These are phyloP conservation scores for Eubasilissa regina DNA, from an alignment of 1,140 invertebrate species.

Conservation along the genomic window DNA sequence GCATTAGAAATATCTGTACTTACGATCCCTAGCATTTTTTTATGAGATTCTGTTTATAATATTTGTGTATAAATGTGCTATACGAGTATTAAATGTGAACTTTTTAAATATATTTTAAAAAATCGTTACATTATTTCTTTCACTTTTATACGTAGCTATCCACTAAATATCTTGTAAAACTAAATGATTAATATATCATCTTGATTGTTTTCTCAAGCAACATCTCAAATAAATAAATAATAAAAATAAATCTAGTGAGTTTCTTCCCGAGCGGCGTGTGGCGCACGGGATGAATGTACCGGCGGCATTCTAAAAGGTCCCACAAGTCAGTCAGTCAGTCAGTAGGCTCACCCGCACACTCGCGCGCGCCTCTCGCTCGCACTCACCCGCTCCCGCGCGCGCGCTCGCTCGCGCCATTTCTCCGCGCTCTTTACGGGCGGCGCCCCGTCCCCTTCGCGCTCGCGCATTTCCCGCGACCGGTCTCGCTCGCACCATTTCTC, in stretches of 20 bases:
- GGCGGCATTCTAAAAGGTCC: conserved; percentile 35
- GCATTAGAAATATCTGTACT: no score
- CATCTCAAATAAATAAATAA: no score
- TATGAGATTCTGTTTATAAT: no score
- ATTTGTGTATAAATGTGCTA: no score
- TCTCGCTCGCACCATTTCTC: conserved; percentile 37
- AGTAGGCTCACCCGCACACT: conserved; percentile 40
- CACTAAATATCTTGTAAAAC: no score
- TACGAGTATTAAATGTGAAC: no score
- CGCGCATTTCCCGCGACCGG: background rate
- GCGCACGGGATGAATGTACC: conserved; percentile 30
- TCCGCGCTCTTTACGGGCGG: conserved; percentile 22
- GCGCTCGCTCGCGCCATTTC: conserved; percentile 28
- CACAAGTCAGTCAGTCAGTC: conserved; percentile 52
- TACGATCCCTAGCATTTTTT: no score
- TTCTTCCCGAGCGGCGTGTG: background rate
- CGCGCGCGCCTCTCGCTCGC: background rate
- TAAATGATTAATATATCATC: no score
- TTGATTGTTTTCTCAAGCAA: no score
- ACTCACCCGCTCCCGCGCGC: background rate
- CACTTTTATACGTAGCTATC: no score
- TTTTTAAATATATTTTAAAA: no score
- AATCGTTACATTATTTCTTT: no score
- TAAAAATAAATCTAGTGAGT: background rate
- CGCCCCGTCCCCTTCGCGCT: background rate